Evolutionary conservation across 2,113 vertebrate genomes (phyloP).

Genomic region (Haemorhous mexicanus): DNA sequence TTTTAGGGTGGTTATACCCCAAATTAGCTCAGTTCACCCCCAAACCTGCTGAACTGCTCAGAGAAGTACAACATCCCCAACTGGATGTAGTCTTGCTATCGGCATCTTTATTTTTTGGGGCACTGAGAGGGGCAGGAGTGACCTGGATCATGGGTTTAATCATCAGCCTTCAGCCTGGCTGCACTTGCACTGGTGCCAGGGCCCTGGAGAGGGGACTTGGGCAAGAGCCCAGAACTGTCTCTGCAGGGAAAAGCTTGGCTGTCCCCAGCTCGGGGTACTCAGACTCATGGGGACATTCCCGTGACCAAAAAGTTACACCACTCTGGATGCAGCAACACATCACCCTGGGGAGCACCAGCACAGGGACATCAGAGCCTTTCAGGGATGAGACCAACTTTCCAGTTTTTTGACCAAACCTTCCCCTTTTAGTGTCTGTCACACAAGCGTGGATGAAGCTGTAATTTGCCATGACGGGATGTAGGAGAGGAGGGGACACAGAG

Average conservation of each 20-base stretch:
- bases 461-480: not conserved
- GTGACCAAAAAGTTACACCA: not conserved
- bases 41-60: accelerated
- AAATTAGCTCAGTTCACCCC: not conserved
- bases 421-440: not conserved
- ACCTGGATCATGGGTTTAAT: not conserved
- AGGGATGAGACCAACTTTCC: not conserved
- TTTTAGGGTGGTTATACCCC: not conserved
- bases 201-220: not conserved
- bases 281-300: not conserved
- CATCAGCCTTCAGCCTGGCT: not conserved
- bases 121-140: not conserved
- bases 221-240: not conserved
- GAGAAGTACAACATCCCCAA: not conserved
- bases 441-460: not conserved
- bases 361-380: not conserved
- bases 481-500: not conserved
- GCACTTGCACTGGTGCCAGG: not conserved
- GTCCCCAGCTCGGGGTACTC: not conserved
- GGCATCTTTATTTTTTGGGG: not conserved
- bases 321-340: accelerated
- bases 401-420: not conserved
- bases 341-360: not conserved
- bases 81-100: not conserved
- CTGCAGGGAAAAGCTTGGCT: not conserved